Conservation (phyloP, 1,140 invertebrate species). For the Pseudomyrmex pallidus region DNA sequence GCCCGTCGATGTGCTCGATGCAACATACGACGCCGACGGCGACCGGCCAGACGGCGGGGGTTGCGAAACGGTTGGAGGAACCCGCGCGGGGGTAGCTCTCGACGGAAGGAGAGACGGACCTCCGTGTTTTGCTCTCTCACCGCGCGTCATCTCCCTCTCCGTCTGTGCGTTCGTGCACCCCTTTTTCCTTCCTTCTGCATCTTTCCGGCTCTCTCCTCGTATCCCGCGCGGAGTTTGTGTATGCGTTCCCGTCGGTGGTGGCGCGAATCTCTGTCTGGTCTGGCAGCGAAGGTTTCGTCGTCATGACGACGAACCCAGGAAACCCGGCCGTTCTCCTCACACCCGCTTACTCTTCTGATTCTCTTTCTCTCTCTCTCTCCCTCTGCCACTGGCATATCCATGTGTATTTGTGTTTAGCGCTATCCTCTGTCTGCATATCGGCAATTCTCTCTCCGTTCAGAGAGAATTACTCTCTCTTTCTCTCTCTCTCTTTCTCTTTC, state of each 20-base stretch:
- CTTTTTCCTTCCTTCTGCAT: slow-evolving; percentile 44
- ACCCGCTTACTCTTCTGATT: slow-evolving; percentile 8
- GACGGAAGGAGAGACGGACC: slow-evolving; percentile 57
- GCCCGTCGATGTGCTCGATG: slow-evolving; percentile 78
- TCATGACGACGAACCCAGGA: slow-evolving; percentile 84
- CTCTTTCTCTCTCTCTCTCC: slow-evolving; percentile 28
- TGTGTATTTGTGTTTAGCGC: background rate
- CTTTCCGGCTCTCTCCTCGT: slow-evolving; percentile 17
- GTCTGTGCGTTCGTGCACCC: slow-evolving; percentile 19
- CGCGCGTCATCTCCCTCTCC: slow-evolving; percentile 31
- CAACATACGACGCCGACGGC: slow-evolving; percentile 79
- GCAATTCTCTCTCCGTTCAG: slow-evolving; percentile 21
- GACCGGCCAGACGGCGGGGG: slow-evolving; percentile 78
- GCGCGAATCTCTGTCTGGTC: slow-evolving; percentile 84
- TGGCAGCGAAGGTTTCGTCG: slow-evolving; percentile 80
- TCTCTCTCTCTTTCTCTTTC: slow-evolving; percentile 59
- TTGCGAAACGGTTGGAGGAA: slow-evolving; percentile 70
- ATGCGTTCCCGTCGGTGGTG: slow-evolving; percentile 70
- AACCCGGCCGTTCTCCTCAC: slow-evolving; percentile 79
- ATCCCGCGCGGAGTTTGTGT: slow-evolving; percentile 62
- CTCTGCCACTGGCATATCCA: background rate
- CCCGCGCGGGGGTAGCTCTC: slow-evolving; percentile 76
- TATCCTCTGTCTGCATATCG: slow-evolving; percentile 24
- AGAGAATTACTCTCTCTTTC: slow-evolving; percentile 52
- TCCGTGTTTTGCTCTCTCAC: slow-evolving; percentile 3